These are phyloP conservation scores for Poliocrania exsul DNA, from an alignment of 2,797 vertebrate species.

Conservation along the genomic window DNA sequence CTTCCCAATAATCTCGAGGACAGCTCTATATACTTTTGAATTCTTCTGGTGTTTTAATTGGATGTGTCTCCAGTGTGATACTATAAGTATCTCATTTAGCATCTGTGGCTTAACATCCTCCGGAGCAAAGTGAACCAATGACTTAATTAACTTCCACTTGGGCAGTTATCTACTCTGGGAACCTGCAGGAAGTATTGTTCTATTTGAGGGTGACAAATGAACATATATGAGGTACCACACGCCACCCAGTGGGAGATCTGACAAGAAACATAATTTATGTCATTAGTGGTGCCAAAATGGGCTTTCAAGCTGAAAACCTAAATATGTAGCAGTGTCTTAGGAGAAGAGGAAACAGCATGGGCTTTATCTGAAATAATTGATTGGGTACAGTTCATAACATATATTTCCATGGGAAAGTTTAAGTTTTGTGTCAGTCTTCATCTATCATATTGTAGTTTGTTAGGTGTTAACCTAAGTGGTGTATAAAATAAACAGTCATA, in stretches of 20 bases:
- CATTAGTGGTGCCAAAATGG: slow-evolving; percentile 63
- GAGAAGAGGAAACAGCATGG: slow-evolving; percentile 23
- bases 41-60: slow-evolving; percentile 32
- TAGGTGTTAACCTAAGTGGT: slow-evolving; percentile 55
- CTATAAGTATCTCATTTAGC: neutral
- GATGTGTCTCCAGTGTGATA: neutral
- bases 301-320: slow-evolving; percentile 60
- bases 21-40: neutral
- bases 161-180: slow-evolving; percentile 52
- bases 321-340: slow-evolving; percentile 18
- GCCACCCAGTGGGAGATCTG: slow-evolving; percentile 66
- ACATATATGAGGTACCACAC: slow-evolving; percentile 55
- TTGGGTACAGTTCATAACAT: slow-evolving; percentile 52
- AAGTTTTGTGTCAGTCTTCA: slow-evolving; percentile 53
- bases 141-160: slow-evolving; percentile 72
- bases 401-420: slow-evolving; percentile 68
- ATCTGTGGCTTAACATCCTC: slow-evolving; percentile 17
- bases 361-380: slow-evolving; percentile 63
- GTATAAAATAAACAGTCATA: slow-evolving; percentile 39
- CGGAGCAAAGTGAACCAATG: slow-evolving; percentile 57
- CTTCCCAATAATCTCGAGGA: neutral
- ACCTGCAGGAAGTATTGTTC: slow-evolving; percentile 65
- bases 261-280: slow-evolving; percentile 75
- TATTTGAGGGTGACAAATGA: slow-evolving; percentile 67
- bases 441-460: slow-evolving; percentile 59